Percentiles rank a stretch among this genome's conserved stretches.
phyloP scores from a whole-genome alignment of 2,113 vertebrate genomes.

The Tetrax tetrax region DNA sequence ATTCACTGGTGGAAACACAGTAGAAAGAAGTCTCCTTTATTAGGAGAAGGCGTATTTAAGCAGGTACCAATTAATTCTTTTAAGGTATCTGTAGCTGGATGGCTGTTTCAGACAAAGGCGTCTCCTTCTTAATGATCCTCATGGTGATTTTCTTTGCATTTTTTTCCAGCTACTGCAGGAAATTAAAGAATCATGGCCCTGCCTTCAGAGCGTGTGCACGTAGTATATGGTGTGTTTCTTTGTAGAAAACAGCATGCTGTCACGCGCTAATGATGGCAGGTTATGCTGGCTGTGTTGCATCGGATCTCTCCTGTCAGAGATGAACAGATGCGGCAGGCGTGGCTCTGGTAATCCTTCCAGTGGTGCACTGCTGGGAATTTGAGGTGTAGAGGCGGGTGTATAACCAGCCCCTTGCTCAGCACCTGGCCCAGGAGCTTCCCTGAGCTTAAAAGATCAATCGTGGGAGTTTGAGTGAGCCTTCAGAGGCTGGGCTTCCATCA shows the following conservation, averaged over 20 bases:
- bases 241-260: background rate
- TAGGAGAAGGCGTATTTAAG: background rate
- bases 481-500: background rate
- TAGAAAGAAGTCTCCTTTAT: background rate
- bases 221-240: background rate
- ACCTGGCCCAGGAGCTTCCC: background rate
- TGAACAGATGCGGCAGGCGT: rapidly evolving
- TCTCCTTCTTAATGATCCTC: background rate
- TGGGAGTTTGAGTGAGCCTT: background rate
- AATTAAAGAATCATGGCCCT: background rate
- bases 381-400: background rate
- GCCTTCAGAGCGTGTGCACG: background rate
- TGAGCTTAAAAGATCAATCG: background rate
- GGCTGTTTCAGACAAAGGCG: background rate
- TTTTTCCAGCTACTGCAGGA: background rate
- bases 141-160: background rate
- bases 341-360: background rate
- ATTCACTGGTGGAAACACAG: background rate
- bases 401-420: background rate
- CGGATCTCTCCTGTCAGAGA: background rate
- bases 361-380: background rate
- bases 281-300: background rate
- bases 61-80: background rate
- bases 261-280: rapidly evolving
- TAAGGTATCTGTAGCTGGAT: background rate